These are phyloP conservation scores for Torymus auratus DNA, from an alignment of 2,888 invertebrate genomes.

Conservation along the genomic window DNA sequence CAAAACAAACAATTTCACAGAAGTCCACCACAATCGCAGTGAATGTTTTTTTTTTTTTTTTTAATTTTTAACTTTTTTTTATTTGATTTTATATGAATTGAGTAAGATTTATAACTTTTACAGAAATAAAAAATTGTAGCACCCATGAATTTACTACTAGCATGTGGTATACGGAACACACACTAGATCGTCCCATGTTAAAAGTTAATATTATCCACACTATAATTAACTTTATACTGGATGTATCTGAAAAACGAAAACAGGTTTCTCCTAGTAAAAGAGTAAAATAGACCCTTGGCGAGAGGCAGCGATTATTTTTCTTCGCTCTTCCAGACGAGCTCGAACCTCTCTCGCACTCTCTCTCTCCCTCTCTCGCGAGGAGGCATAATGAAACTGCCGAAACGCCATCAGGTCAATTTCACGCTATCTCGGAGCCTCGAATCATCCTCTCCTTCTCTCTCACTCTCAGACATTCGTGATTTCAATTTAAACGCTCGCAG, in stretches of 20 bases:
- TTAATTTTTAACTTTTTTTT: too few species aligned
- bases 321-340: constrained; percentile 4
- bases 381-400: constrained; percentile 45
- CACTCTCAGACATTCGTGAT: constrained; percentile 36
- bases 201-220: neutral
- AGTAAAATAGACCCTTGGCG: constrained; percentile 20
- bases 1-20: too few species aligned
- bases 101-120: too few species aligned
- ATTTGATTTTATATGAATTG: too few species aligned
- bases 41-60: too few species aligned
- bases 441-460: constrained; percentile 12
- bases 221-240: constrained; percentile 9
- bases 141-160: too few species aligned
- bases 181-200: neutral
- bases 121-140: too few species aligned
- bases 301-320: constrained; percentile 24
- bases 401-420: constrained; percentile 55
- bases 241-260: constrained; percentile 25
- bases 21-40: too few species aligned
- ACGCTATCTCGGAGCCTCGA: constrained; percentile 37
- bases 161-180: too few species aligned
- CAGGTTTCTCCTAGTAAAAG: constrained; percentile 40
- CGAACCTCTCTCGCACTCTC: neutral
- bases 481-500: constrained; percentile 55
- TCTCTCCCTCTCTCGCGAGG: neutral